Conservation (phyloP, 37 sponge, comb jelly and placozoan genomes). For the Crambe crambe region DNA sequence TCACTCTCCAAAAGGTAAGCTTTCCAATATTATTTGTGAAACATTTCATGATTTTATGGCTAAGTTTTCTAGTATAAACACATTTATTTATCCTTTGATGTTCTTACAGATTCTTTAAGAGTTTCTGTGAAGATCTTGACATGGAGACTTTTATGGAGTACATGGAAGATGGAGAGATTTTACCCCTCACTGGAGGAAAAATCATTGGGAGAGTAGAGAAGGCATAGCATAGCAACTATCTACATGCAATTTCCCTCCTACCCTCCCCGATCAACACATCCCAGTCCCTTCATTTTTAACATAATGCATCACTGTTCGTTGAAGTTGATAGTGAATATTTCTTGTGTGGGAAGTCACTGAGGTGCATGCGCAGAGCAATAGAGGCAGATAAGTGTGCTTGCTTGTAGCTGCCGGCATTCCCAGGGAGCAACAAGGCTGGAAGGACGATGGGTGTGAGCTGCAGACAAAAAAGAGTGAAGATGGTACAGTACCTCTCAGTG, state of each 20-base stretch:
- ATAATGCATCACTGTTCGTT: slow-evolving; percentile 31
- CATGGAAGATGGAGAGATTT: slow-evolving; percentile 28
- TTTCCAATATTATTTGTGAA: too few relatives aligned
- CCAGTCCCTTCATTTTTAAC: slow-evolving; percentile 68
- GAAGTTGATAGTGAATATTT: slow-evolving; percentile 52
- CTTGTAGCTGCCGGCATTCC: slow-evolving; percentile 80
- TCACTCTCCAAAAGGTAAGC: slow-evolving; percentile 52
- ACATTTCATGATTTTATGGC: too few relatives aligned
- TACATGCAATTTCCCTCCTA: neutral
- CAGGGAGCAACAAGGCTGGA: slow-evolving; percentile 82
- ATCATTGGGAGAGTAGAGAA: slow-evolving; percentile 57
- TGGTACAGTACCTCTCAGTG: slow-evolving; percentile 56
- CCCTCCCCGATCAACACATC: slow-evolving; percentile 56
- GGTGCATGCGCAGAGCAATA: slow-evolving; percentile 51
- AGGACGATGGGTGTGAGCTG: slow-evolving; percentile 41
- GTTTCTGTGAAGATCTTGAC: slow-evolving; percentile 27
- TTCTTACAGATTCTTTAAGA: slow-evolving; percentile 72
- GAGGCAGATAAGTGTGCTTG: slow-evolving; percentile 77
- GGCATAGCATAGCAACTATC: neutral
- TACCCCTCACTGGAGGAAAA: slow-evolving; percentile 21
- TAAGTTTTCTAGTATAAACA: too few relatives aligned
- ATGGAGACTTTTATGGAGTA: slow-evolving; percentile 46
- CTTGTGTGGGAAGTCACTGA: slow-evolving; percentile 23
- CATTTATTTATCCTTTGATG: too few relatives aligned
- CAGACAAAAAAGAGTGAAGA: too few relatives aligned